phyloP scores from a whole-genome alignment of 2,113 vertebrate genomes.

The Pygoscelis adeliae region DNA sequence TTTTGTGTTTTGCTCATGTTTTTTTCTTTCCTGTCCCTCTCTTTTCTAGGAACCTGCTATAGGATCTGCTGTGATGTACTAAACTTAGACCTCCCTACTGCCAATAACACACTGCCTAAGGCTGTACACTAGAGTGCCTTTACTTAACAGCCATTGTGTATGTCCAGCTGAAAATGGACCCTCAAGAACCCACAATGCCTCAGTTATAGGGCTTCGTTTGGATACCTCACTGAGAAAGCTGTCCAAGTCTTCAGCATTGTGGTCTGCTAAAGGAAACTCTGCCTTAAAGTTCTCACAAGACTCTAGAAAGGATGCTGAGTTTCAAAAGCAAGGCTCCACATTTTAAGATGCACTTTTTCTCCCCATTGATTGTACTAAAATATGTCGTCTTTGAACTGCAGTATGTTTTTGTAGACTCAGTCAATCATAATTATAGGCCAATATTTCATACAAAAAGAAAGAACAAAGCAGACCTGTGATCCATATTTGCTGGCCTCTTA shows the following conservation, averaged over 20 bases:
- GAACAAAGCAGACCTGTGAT: slow-evolving; percentile 5
- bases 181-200: slow-evolving; percentile 69
- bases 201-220: slow-evolving; percentile 71
- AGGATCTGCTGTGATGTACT: slow-evolving; percentile 83
- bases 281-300: slow-evolving; percentile 78
- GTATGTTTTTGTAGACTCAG: slow-evolving; percentile 57
- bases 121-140: slow-evolving; percentile 93
- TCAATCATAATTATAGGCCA: slow-evolving; percentile 3
- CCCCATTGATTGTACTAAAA: slow-evolving; percentile 75
- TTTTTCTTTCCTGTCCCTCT: slow-evolving; percentile 39
- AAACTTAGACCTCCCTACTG: slow-evolving; percentile 74
- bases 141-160: slow-evolving; percentile 83
- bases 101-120: slow-evolving; percentile 86
- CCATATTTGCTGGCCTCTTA: not conserved
- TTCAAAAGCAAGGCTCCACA: slow-evolving; percentile 68
- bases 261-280: slow-evolving; percentile 74
- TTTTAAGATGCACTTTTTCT: slow-evolving; percentile 70
- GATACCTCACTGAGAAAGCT: slow-evolving; percentile 76
- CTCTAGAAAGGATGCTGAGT: slow-evolving; percentile 72
- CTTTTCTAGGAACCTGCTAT: slow-evolving; percentile 72
- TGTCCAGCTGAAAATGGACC: slow-evolving; percentile 75
- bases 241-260: slow-evolving; percentile 67
- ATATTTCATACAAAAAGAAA: not conserved
- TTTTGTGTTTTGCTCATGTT: not conserved
- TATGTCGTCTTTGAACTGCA: slow-evolving; percentile 67